Evolutionary conservation across 2,888 invertebrate genomes (phyloP).

Genomic region (Podabrus alpinus): DNA sequence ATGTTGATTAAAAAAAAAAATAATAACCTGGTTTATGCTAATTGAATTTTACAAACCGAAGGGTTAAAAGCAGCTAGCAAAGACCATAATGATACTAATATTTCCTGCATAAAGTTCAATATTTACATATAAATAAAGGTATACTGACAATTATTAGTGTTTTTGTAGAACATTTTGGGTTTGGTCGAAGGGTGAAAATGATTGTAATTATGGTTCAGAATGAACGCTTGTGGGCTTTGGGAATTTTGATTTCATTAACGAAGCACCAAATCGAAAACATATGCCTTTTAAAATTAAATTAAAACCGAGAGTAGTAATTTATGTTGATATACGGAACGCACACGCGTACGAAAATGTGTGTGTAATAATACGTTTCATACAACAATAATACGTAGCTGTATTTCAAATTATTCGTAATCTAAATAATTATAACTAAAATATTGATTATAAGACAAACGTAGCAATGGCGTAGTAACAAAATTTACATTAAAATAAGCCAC

Average conservation of each 20-base stretch:
- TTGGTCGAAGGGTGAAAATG: neutral
- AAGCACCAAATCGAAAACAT: neutral
- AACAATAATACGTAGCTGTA: constrained; percentile 25
- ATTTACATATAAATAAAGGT: constrained; percentile 3
- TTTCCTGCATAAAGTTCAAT: neutral
- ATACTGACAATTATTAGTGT: neutral
- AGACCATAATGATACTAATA: neutral
- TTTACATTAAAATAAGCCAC: neutral
- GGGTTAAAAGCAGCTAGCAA: neutral
- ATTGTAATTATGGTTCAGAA: neutral
- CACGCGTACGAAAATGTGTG: constrained; percentile 26
- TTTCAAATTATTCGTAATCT: constrained; percentile 27
- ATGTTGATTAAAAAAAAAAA: neutral
- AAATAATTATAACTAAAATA: constrained; percentile 21
- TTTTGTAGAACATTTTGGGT: neutral
- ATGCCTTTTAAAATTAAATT: constrained; percentile 2
- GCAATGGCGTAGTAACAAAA: neutral
- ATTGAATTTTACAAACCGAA: neutral
- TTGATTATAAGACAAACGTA: neutral
- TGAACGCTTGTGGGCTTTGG: neutral
- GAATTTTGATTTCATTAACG: neutral
- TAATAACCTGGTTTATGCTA: neutral
- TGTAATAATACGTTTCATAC: constrained; percentile 18
- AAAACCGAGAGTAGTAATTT: constrained; percentile 7
- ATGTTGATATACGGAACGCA: constrained; percentile 14